Evolutionary conservation across 2,888 invertebrate genomes (phyloP).

Genomic region (Diplolepis rosae): DNA sequence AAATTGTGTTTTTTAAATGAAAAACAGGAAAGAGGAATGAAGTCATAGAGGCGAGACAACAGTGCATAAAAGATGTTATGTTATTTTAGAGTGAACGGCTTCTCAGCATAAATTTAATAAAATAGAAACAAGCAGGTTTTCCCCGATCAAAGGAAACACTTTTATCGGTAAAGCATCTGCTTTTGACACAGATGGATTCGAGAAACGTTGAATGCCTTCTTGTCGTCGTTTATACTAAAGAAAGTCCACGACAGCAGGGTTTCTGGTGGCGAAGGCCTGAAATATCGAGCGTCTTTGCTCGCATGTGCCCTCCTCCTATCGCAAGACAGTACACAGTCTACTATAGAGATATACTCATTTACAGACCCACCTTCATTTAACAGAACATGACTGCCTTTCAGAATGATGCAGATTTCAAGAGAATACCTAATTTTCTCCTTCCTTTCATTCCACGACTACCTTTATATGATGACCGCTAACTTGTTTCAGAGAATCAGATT

Average conservation of each 20-base stretch:
- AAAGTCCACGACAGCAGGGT: conserved; percentile 57
- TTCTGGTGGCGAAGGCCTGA: conserved; percentile 62
- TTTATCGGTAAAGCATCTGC: background rate
- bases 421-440: conserved; percentile 16
- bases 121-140: no score
- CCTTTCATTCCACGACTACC: conserved; percentile 31
- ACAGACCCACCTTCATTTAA: background rate
- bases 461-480: conserved; percentile 14
- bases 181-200: background rate
- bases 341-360: background rate
- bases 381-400: background rate
- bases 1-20: no score
- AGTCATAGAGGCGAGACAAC: no score
- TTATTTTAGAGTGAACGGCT: no score
- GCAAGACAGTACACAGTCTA: conserved; percentile 1
- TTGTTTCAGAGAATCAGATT: background rate
- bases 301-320: background rate
- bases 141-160: background rate
- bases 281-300: conserved; percentile 59
- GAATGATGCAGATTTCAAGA: background rate
- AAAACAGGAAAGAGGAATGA: no score
- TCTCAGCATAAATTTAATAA: background rate
- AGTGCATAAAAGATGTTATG: conserved; percentile 14
- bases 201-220: conserved; percentile 11
- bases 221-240: background rate